Base-by-base conservation (phyloP, 2,888 invertebrate genomes). In the Drosophila fungiperda region DNA sequence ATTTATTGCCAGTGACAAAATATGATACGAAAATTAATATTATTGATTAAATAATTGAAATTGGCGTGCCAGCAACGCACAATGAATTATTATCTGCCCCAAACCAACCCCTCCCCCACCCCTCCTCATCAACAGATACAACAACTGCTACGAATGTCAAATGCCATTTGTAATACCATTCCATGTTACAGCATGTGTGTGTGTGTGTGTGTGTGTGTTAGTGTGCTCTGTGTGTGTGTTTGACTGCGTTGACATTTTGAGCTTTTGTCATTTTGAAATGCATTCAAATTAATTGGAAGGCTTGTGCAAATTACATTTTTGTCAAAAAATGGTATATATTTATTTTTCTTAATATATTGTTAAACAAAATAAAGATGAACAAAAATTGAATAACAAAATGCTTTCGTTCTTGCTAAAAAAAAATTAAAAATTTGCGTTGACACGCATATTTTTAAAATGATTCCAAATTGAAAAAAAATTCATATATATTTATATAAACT, bases 1-100 rank as follows among this genome's bases (percentile, higher is more conserved):
- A 91, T 92, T 92, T 93, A 93, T 93, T 92, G 93, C 90, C 91
- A 90, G 84, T 92, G 93, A 93, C 93, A 93, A 92, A 93, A 92
- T 92, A 92, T 92, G 92, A 93, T 92, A 92, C 90, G 92, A 92
- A 93, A 93, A 93, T 93, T 93, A 93, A 93, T 93, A 92, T 92
- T 93, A 93, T 92, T 93, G 93, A 93, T 93, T 93, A 92, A 92
- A 92, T 93, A 93, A 93, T 93, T 93, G 93, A 92, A 93, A 92
- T 91, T 91, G 92, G 91, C 92, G 90, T 92, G 91, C 90, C 74
- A 68, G 80, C 82, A 72, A 67, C 67, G 65, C 61, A 67, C 75
- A 77, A 87, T 91, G 84, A 91, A 89, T 91, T 90, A 90, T 90
- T 72, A 62, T 68, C 63, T 26, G 32, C 49, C 65, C 65, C 42